phyloP scores from a whole-genome alignment of 1,140 invertebrate species.

The Solen grandis region DNA sequence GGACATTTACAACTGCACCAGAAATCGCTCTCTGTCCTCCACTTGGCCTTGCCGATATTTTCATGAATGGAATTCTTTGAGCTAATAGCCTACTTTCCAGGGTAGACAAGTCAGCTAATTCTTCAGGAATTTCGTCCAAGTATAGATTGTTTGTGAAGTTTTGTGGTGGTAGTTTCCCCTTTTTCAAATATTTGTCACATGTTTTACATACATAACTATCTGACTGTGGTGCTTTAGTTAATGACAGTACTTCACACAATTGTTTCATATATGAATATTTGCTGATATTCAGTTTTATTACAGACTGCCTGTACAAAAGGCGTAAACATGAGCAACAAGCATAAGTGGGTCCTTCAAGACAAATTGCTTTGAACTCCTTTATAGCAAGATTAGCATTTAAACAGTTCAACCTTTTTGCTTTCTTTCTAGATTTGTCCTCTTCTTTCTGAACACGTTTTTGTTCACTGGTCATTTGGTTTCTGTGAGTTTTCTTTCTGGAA shows the following conservation, averaged over 20 bases:
- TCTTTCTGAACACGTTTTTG: background rate
- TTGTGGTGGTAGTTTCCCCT: constrained; percentile 16
- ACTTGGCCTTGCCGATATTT: constrained; percentile 10
- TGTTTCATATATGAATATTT: background rate
- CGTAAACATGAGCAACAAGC: constrained; percentile 17
- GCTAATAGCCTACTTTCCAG: background rate
- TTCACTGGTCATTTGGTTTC: background rate
- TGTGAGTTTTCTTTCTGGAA: background rate
- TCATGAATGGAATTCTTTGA: constrained; percentile 41
- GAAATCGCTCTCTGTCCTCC: constrained; percentile 26
- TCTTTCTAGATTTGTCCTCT: background rate
- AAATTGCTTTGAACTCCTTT: background rate
- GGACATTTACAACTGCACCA: constrained; percentile 30
- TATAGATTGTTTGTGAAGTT: constrained; percentile 6
- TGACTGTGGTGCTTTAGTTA: background rate
- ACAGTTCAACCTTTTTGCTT: background rate
- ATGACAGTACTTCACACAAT: background rate
- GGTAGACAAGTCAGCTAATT: background rate
- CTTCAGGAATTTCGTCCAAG: constrained; percentile 1
- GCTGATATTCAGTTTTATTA: background rate
- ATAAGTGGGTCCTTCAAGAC: constrained; percentile 1
- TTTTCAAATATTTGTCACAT: background rate
- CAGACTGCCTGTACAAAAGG: constrained; percentile 19
- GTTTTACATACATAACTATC: constrained; percentile 4
- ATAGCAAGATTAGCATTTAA: background rate